Evolutionary conservation across 1,140 invertebrate genomes (phyloP), one percentile per base, ranked within the genome.

Genomic region (Ips typographus): DNA sequence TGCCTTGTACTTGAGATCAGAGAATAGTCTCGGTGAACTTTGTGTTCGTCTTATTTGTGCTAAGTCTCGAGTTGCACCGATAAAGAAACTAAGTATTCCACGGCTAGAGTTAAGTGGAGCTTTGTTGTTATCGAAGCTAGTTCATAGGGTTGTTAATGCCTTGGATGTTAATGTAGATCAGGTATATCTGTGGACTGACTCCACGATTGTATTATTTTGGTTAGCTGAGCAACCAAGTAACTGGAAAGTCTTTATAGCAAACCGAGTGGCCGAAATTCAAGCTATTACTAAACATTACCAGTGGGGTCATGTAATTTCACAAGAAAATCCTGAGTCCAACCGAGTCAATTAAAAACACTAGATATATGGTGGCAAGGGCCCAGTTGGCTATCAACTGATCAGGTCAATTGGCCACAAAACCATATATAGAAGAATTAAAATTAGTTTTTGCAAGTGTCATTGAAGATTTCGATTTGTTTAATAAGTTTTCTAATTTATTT

Each of bases 291-390:
- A 8, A 8, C 60, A 39, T 4, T 51, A 58, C 43, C 47, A 58
- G 8, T 82, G 80, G 77, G 62, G 67, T 52, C 76, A 83, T 64
- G 76, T 82, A 22, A 22, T 8, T 80, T 78, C 7, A 22, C 22
- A 22, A 22, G 22, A 22, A 22, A 22, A 22, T 22, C 22, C 22
- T 22, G 22, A 36, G 22, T 71, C 1, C 42, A 37, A 8, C 2
- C 53, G 8, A 38, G 62, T 36, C 4, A 59, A 7, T 40, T 76
- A 42, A 7, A 44, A 47, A 44, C 49, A 3, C 68, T 56, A 7
- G 40, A 44, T 43, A 62, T 74, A 62, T 75, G 74, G 74, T 73
- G 71, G 73, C 4, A 58, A 3, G 73, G 73, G 6, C 73, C 73
- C n/a, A 36, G 55, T 41, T 74, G 49, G 47, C 40, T 74, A 44